These are phyloP conservation scores for Bolborhynchus lineola DNA, from an alignment of 2,113 vertebrate genomes.

Conservation along the genomic window DNA sequence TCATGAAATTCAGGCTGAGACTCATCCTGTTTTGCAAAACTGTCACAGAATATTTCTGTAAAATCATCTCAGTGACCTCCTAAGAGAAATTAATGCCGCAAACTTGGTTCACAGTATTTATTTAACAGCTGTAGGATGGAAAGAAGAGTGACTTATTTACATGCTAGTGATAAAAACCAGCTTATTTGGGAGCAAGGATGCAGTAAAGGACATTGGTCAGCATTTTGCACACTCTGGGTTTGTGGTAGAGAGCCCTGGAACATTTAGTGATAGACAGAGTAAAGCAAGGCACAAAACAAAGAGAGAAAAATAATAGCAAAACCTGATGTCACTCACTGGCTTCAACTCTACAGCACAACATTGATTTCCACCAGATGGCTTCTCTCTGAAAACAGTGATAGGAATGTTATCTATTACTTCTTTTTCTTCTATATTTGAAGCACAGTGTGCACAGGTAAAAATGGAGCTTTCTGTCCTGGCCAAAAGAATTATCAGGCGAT, in stretches of 20 bases:
- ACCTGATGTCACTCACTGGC: not conserved
- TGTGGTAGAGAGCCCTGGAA: not conserved
- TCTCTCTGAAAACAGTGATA: not conserved
- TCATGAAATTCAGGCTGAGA: not conserved
- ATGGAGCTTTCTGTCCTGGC: not conserved
- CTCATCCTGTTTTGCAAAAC: conserved; percentile 53
- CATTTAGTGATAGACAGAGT: not conserved
- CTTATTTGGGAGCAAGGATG: not conserved
- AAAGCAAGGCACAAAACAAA: conserved; percentile 34
- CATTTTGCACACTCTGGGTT: not conserved
- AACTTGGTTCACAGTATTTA: not conserved
- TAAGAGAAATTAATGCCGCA: not conserved
- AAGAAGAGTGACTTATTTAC: not conserved
- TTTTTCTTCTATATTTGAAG: not conserved
- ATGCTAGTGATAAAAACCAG: not conserved
- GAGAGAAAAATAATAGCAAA: not conserved
- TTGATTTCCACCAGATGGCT: not conserved
- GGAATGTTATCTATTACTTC: not conserved
- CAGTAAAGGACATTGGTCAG: not conserved
- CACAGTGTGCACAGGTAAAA: not conserved
- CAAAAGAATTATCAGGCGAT: not conserved
- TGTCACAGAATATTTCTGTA: not conserved
- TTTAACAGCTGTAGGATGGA: not conserved
- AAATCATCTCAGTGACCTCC: not conserved
- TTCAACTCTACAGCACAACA: not conserved